A percentile compares a stretch with the other conserved stretches of the same genome.
Evolutionary conservation across 2,113 vertebrate species (phyloP).

Genomic region (Hirundichthys speculiger): DNA sequence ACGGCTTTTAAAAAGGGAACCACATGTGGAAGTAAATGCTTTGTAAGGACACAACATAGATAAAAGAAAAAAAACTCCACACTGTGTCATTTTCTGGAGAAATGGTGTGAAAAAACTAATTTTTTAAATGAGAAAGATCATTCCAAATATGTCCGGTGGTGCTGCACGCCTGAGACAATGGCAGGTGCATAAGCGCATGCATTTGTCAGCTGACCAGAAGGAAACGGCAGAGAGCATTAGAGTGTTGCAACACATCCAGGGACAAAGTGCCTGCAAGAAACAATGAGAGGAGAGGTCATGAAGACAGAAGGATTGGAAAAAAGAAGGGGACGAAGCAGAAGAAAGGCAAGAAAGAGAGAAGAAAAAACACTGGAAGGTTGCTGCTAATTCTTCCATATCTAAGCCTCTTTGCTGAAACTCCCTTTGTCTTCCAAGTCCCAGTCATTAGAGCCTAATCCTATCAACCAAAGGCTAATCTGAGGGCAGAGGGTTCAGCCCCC

Average conservation of each 20-base stretch:
- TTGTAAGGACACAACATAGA: too few relatives aligned
- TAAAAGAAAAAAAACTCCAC: too few relatives aligned
- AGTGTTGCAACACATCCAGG: constrained; percentile 35
- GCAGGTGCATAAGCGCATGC: constrained; percentile 15
- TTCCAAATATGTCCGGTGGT: not conserved
- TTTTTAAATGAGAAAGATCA: too few relatives aligned
- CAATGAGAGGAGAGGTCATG: constrained; percentile 64
- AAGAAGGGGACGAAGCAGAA: constrained; percentile 42
- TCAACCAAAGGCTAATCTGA: constrained; percentile 98
- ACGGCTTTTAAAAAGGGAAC: too few relatives aligned
- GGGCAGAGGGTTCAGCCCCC: constrained; percentile 81
- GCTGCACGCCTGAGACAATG: constrained; percentile 1
- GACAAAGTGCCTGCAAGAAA: constrained; percentile 50
- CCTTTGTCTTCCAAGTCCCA: constrained; percentile 89
- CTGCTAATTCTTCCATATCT: constrained; percentile 99
- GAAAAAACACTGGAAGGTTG: constrained; percentile 75
- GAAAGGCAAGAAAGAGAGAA: constrained; percentile 56
- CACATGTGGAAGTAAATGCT: too few relatives aligned
- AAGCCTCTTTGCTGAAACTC: constrained; percentile 89
- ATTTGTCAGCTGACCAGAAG: constrained; percentile 21
- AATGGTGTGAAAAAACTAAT: too few relatives aligned
- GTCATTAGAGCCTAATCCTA: constrained; percentile 99
- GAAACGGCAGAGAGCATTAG: constrained; percentile 27
- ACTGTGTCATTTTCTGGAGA: too few relatives aligned
- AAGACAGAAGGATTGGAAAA: constrained; percentile 44